phyloP scores from a whole-genome alignment of 2,113 vertebrate species.

The Carassius carassius region DNA sequence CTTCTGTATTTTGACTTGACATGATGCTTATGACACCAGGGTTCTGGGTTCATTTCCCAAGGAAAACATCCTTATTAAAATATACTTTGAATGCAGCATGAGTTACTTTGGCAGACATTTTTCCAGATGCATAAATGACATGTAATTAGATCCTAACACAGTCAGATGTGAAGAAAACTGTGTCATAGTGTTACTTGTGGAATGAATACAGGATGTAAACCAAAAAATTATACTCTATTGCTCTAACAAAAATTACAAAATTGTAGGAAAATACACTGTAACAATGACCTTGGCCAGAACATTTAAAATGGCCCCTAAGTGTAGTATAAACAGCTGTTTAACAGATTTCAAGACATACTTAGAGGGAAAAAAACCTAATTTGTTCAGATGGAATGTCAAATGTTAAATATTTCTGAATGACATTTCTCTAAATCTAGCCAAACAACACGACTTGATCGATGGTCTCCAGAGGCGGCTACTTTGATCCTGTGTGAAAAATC shows the following conservation, averaged over 20 bases:
- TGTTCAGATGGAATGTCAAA: conserved; percentile 39
- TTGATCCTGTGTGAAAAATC: conserved; percentile 48
- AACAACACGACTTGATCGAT: background rate
- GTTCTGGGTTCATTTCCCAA: conserved; percentile 6
- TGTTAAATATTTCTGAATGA: conserved; percentile 42
- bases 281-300: background rate
- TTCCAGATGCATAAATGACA: conserved; percentile 18
- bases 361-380: background rate
- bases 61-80: background rate
- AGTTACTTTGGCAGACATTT: conserved; percentile 21
- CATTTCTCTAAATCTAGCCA: conserved; percentile 28
- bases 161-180: background rate
- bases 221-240: background rate
- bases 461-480: conserved; percentile 12
- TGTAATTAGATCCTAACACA: background rate
- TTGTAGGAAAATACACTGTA: conserved; percentile 8
- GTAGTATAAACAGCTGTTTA: conserved; percentile 29
- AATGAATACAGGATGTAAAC: conserved; percentile 5
- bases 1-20: conserved; percentile 1
- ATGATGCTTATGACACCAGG: background rate
- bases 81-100: background rate
- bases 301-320: background rate
- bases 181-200: background rate
- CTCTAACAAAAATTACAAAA: conserved; percentile 18
- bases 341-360: conserved; percentile 34